Percentiles rank a stretch among this genome's conserved stretches.
Evolutionary conservation across 2,113 vertebrate genomes (phyloP).

Genomic region (Pan paniscus): DNA sequence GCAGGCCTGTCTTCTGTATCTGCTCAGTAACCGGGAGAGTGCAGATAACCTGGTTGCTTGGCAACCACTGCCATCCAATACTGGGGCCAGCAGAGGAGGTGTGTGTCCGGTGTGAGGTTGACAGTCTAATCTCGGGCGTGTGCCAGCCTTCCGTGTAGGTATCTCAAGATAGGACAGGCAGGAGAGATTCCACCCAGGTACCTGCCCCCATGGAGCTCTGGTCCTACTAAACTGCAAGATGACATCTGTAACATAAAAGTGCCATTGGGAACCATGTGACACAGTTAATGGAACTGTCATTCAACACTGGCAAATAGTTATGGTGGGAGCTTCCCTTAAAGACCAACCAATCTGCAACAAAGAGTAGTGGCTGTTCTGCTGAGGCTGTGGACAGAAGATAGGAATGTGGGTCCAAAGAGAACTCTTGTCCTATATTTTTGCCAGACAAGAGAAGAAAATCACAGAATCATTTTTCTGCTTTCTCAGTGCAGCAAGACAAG

Average conservation of each 20-base stretch:
- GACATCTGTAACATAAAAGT: background rate
- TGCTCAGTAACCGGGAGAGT: background rate
- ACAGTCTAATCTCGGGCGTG: background rate
- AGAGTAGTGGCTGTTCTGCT: background rate
- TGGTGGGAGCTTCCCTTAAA: background rate
- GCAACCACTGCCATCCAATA: constrained; percentile 6
- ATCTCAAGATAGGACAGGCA: background rate
- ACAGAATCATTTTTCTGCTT: background rate
- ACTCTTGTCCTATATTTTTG: background rate
- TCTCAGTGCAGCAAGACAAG: background rate
- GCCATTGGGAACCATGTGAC: background rate
- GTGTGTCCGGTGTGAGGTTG: background rate
- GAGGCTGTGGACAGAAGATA: background rate
- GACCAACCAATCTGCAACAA: background rate
- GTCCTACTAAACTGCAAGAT: background rate
- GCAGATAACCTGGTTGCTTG: constrained; percentile 30
- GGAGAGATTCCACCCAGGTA: background rate
- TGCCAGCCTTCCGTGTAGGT: background rate
- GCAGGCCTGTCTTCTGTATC: background rate
- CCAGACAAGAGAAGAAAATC: background rate
- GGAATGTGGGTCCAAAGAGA: background rate
- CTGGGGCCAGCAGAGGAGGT: background rate
- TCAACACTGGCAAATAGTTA: background rate
- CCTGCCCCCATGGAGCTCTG: background rate
- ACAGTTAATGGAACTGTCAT: background rate